Base-by-base conservation (phyloP, 2,888 invertebrate genomes). In the Melieria omissa region DNA sequence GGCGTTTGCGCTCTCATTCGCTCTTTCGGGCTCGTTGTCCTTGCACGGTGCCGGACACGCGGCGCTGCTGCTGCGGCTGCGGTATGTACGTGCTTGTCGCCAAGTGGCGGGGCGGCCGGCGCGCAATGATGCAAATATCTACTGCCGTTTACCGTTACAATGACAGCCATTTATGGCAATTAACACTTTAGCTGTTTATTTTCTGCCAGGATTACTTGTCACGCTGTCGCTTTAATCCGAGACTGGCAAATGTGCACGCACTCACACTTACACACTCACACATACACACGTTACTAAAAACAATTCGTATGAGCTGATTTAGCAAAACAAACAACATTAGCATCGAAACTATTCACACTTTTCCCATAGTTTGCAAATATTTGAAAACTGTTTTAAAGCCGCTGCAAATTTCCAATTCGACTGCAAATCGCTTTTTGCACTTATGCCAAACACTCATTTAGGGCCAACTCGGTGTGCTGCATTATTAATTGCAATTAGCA, bases 141-240 rank as follows among this genome's bases (percentile, higher is more conserved):
- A 83, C 82, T 82, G 83, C 82, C 86, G 84, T 85, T 85, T 86
- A 86, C 83, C 81, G 83, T 83, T 83, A 86, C 85, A 86, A 86
- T 86, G 86, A 85, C 86, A 86, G 84, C 85, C 85, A 86, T 86
- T 86, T 86, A 86, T 86, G 83, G 85, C 86, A 86, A 86, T 86
- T 86, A 86, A 86, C 86, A 86, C 86, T 86, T 86, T 85, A 85
- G 84, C 85, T 86, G 84, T 86, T 86, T 86, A 85, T 80, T 78
- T 77, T 70, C 75, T 71, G 71, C 74, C 72, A 70, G 74, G 77
- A 70, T 65, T 76, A 76, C 55, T 41, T 63, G 55, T 29, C 52
- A 14, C 9, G 12, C 12, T 12, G 12, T 52, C 52, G 52, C 14
- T 52, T 14, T 52, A n/a, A 52, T n/a, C 14, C 52, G 12, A 52